Base-by-base conservation (phyloP, 2,113 vertebrate genomes). In the Apus apus region DNA sequence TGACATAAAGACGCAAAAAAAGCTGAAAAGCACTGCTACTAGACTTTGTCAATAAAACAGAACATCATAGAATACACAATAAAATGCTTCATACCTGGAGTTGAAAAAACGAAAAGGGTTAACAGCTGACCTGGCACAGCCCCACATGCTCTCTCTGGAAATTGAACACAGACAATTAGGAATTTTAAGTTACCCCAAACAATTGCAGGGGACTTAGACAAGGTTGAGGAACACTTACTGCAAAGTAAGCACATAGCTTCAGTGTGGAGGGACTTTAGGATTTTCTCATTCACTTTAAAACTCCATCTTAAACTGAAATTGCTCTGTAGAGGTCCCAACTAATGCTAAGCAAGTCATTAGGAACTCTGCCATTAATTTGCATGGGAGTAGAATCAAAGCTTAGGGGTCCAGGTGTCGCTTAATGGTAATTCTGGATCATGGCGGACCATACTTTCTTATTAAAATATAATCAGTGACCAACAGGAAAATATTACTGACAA, bases 101-200 rank as follows among this genome's bases (percentile, higher is more conserved):
- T 97, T 97, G 97, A 97, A 97, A 97, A 97, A 97, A 97, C 97
- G 97, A 97, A 97, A 97, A 97, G 97, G 96, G 96, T 97, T 97
- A 97, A 97, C 96, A 92, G 97, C 94, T 97, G 97, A 97, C 97
- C 97, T 97, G 96, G 97, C 97, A 97, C 97, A 97, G 96, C 96
- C 97, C 97, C 96, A 97, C 96, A 97, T 97, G 97, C 97, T 97
- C 96, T 97, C 97, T 97, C 97, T 97, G 97, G 96, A 97, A 97
- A 97, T 97, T 97, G 97, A 97, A 97, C 97, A 97, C 96, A 97
- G 97, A 97, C 89, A 97, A 97, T 97, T 97, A 97, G 93, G 96
- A 97, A 97, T 95, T 97, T 97, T 97, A 95, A 97, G 95, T 97
- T 91, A 97, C 89, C 97, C 97, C 89, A 95, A 87, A 95, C 78